phyloP scores from a whole-genome alignment of 2,888 invertebrate genomes.

The Eupithecia subumbrata region DNA sequence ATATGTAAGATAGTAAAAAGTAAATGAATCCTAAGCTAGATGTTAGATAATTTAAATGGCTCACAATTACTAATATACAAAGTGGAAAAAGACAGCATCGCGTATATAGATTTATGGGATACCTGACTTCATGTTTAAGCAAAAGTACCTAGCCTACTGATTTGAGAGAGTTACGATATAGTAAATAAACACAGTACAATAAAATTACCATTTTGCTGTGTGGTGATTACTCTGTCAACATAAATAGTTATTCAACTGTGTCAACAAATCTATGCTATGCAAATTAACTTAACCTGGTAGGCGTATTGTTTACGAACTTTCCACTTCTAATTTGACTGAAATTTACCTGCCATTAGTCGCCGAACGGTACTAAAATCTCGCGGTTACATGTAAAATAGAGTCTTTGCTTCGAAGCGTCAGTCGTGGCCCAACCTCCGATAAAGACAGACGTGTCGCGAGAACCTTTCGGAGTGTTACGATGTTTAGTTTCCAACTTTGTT shows the following conservation, averaged over 20 bases:
- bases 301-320: not conserved
- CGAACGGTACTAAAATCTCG: not conserved
- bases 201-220: not conserved
- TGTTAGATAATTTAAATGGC: not conserved
- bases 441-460: conserved; percentile 4
- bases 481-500: conserved; percentile 14
- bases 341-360: not conserved
- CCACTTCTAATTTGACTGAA: not conserved
- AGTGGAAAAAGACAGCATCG: not conserved
- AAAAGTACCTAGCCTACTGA: not conserved
- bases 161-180: not conserved
- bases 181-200: not conserved
- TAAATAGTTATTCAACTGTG: not conserved
- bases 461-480: conserved; percentile 21
- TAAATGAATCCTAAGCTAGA: no score
- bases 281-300: not conserved
- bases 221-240: not conserved
- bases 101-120: not conserved
- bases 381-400: not conserved
- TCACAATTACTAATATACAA: not conserved
- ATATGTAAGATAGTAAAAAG: no score
- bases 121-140: not conserved
- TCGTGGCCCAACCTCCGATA: conserved; percentile 15
- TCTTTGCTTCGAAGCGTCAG: conserved; percentile 6
- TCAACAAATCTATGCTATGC: not conserved